A percentile compares a stretch with the other conserved stretches of the same genome.
phyloP scores from a whole-genome alignment of 2,113 vertebrate genomes.

The Microtus oregoni region DNA sequence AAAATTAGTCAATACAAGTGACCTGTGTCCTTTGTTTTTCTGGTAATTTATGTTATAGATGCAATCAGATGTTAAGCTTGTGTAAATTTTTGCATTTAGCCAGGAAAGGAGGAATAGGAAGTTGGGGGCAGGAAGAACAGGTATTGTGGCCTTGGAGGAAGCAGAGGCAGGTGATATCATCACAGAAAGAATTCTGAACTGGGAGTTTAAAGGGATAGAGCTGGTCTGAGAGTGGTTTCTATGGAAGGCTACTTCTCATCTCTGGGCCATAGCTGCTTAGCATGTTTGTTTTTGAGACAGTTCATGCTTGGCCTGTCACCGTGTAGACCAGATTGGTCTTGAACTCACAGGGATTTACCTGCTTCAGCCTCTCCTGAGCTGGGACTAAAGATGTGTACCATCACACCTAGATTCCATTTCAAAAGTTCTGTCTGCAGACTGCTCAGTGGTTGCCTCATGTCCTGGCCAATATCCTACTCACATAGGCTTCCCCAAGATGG shows the following conservation, averaged over 20 bases:
- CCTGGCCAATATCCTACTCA: background rate
- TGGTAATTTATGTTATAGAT: background rate
- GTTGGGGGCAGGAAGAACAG: background rate
- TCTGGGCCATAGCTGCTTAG: background rate
- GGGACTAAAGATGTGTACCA: background rate
- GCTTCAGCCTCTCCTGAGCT: background rate
- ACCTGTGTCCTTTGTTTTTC: background rate
- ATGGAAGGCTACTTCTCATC: background rate
- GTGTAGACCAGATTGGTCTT: background rate
- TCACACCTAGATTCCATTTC: background rate
- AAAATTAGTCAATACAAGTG: background rate
- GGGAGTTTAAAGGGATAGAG: background rate
- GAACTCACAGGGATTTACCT: background rate
- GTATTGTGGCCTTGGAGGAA: background rate
- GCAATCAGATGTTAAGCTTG: too few species aligned
- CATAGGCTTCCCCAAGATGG: background rate
- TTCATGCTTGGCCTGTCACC: background rate
- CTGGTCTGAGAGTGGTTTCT: background rate
- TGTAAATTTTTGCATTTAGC: background rate
- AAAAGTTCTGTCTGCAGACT: background rate
- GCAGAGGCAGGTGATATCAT: fast-evolving
- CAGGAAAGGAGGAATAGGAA: background rate
- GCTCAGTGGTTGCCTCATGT: background rate
- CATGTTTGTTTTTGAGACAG: background rate
- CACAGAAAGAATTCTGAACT: background rate